phyloP scores from a whole-genome alignment of 2,888 invertebrate genomes.

The Acronicta aceris region DNA sequence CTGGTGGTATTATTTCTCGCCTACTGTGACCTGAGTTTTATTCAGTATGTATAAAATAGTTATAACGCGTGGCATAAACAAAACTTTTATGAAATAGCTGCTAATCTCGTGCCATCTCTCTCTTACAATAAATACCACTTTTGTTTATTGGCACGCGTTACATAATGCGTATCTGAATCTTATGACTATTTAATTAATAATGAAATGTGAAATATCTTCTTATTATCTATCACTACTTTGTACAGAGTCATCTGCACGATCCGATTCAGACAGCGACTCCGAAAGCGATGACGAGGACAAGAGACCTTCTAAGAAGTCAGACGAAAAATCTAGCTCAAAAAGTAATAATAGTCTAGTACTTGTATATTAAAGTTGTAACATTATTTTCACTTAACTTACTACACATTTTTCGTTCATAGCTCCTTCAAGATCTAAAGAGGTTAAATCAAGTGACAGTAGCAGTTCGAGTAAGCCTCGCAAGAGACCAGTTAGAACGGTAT shows the following conservation, averaged over 20 bases:
- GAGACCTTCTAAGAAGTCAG: slow-evolving; percentile 78
- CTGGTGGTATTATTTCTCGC: too few relatives aligned
- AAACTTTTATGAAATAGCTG: too few relatives aligned
- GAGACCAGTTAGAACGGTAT: slow-evolving; percentile 75
- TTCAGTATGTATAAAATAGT: not conserved
- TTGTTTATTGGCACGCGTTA: not conserved
- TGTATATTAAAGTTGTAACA: not conserved
- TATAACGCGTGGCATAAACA: not conserved
- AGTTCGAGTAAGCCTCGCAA: slow-evolving; percentile 82
- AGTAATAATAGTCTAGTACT: slow-evolving; percentile 59
- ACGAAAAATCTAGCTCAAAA: slow-evolving; percentile 77
- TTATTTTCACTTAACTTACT: not conserved
- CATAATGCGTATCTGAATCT: not conserved
- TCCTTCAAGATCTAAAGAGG: slow-evolving; percentile 77
- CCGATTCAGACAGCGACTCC: slow-evolving; percentile 86
- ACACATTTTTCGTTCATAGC: slow-evolving; percentile 61
- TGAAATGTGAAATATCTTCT: not conserved
- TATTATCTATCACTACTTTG: too few relatives aligned
- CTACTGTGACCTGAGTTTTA: too few relatives aligned
- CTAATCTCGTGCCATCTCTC: too few relatives aligned
- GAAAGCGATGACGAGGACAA: slow-evolving; percentile 87
- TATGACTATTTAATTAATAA: not conserved
- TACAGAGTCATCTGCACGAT: slow-evolving; percentile 81
- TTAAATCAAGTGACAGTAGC: slow-evolving; percentile 81
- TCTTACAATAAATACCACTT: too few relatives aligned